Evolutionary conservation across 2,888 invertebrate genomes (phyloP).

Genomic region (Harpagoxenus sublaevis): DNA sequence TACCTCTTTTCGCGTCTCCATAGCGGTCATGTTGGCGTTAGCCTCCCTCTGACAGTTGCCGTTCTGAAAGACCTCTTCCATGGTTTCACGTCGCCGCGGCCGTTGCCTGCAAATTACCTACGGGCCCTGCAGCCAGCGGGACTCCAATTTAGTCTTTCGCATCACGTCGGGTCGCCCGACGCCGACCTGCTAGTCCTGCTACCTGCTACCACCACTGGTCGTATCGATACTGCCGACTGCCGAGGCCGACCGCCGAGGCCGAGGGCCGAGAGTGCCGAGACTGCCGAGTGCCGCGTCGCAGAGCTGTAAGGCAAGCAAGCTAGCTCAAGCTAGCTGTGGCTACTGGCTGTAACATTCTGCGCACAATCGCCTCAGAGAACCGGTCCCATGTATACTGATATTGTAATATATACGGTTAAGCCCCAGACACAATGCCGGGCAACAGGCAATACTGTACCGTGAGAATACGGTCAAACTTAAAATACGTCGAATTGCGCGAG

Average conservation of each 20-base stretch:
- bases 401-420: not conserved
- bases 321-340: too few species aligned
- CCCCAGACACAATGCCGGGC: too few species aligned
- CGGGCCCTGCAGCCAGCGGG: not conserved
- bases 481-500: not conserved
- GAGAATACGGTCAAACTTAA: not conserved
- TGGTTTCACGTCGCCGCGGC: constrained; percentile 62
- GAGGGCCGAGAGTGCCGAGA: not conserved
- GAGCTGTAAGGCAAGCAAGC: not conserved
- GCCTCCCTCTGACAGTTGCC: constrained; percentile 81
- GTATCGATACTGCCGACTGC: constrained; percentile 40
- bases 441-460: too few species aligned
- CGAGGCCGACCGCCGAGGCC: not conserved
- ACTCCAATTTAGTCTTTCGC: not conserved
- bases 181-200: not conserved
- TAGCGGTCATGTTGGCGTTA: constrained; percentile 77
- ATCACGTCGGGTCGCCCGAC: constrained; percentile 31
- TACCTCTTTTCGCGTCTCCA: constrained; percentile 82
- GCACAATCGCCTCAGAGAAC: constrained; percentile 18
- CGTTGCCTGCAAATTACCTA: constrained; percentile 3
- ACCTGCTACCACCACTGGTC: constrained; percentile 29
- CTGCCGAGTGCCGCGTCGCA: constrained; percentile 3
- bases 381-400: not conserved
- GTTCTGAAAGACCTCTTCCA: constrained; percentile 83
- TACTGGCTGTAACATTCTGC: constrained; percentile 13